Conservation (phyloP, 2,888 invertebrate species). For the Acanthosoma haemorrhoidale region DNA sequence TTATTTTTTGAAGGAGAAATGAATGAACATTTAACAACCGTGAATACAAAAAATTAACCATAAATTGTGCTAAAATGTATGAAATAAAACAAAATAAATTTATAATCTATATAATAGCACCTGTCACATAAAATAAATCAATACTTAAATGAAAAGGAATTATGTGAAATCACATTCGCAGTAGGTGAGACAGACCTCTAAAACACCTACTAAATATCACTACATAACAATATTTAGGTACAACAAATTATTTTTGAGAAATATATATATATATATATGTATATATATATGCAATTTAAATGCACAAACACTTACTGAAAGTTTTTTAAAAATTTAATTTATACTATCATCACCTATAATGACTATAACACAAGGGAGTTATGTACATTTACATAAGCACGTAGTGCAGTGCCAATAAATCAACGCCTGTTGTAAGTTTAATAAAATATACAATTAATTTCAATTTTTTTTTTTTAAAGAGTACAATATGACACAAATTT, state of each 20-base stretch:
- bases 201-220: constrained; percentile 16
- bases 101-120: constrained; percentile 22
- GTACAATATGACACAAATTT: constrained; percentile 30
- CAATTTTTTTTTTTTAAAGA: not conserved
- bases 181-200: constrained; percentile 6
- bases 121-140: constrained; percentile 16
- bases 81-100: constrained; percentile 15
- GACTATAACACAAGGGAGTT: constrained; percentile 25
- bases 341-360: constrained; percentile 19
- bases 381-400: constrained; percentile 27
- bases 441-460: constrained; percentile 28
- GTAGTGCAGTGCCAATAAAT: constrained; percentile 22
- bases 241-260: constrained; percentile 23
- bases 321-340: constrained; percentile 9
- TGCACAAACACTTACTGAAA: not conserved
- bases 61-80: constrained; percentile 25
- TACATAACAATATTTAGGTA: constrained; percentile 28
- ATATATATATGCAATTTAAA: constrained; percentile 10
- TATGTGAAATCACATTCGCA: not conserved
- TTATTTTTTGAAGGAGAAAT: constrained; percentile 5
- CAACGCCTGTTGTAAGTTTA: constrained; percentile 16
- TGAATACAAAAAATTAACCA: constrained; percentile 19
- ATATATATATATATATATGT: constrained; percentile 17
- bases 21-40: constrained; percentile 4
- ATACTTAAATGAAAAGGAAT: constrained; percentile 4